Evolutionary conservation across 2,888 invertebrate genomes (phyloP), one percentile per base, ranked within the genome.

Genomic region (Chromoteleia sp.): DNA sequence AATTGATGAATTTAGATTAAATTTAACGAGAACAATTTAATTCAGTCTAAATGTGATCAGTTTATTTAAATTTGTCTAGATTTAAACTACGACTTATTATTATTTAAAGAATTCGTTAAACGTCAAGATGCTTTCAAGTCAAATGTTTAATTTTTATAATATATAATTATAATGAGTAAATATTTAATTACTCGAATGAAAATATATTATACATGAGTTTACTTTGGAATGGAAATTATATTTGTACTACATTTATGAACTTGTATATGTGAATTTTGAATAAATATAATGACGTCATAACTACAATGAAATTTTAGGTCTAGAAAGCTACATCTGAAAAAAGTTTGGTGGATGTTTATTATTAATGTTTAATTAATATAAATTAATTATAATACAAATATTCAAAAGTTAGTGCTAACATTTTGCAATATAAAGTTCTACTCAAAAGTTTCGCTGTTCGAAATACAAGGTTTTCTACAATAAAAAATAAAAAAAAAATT

Each of bases 1-100:
- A 63, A 33, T n/a, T n/a, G 10, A 61, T 61, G 43, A 12, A 25
- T 43, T 61, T 36, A 21, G 33, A 50, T 61, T 29, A 45, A 43
- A 61, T 65, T 19, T 65, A 10, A 50, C 36, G 25, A 52, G 39
- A 15, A 21, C 0, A 15, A 15, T 3, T 43, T 15, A 10, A 10
- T 43, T 25, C 2, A 12, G 17, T 14, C 15, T 29, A 7, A 15
- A 43, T 43, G 25, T 54, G 8, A 2, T 54, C 2, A 25, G 29
- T 50, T 50, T 36, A 36, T 54, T 3, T 30, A 3, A 29, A 14
- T 52, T 30, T 14, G 2, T 39, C 39, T 17, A 45, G 19, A 45
- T 45, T 17, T 17, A 6, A 3, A 19, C 17, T 19, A 8, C 10
- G 0, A 8, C 45, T 17, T 17, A 8, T 8, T 19, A 12, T 19